Evolutionary conservation across 1,140 invertebrate genomes (phyloP), one percentile per base, ranked within the genome.

Genomic region (Conus betulinus): DNA sequence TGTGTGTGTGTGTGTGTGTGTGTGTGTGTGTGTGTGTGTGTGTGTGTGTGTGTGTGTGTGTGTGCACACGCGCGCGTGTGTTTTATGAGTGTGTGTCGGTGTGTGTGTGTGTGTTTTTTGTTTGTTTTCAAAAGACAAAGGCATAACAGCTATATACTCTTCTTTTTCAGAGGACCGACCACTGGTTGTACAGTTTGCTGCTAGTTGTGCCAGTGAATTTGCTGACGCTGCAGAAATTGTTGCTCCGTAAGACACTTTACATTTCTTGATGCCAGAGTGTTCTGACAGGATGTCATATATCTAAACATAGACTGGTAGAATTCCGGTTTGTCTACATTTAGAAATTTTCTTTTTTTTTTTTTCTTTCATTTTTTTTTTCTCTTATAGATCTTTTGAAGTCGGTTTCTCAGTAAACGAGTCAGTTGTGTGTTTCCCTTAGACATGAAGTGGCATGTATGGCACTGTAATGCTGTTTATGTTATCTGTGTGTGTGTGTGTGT

Each of bases 131-230:
- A 39, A 39, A 39, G 39, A 39, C 39, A 39, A 39, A 39, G 39
- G 39, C 39, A 39, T 39, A 39, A 39, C 39, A 39, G 39, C 39
- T 39, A 3, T 39, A 39, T 39, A 39, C 39, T 20, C 0, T 60
- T 60, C 8, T 60, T 11, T 60, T 94, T 90, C 93, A 95, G 96
- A 95, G 91, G 98, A 99, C 95, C 95, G 97, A 84, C 98, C 98
- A 10, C 93, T 99, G 52, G 97, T 99, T 91, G 98, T 98, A 15
- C 99, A 99, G 94, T 99, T 99, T 97, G 99, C 98, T 67, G 97
- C 98, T 10, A 98, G 98, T 92, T 97, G 97, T 94, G 94, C 97
- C 0, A 93, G 96, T 89, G 98, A 99, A 94, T 98, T 99, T 95
- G 96, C 97, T 10, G 96, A 96, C 92, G 98, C 98, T 78, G 96